Base-by-base conservation (phyloP, 64 coral and sea anemone species). In the Dendrophyllia cribrosa region DNA sequence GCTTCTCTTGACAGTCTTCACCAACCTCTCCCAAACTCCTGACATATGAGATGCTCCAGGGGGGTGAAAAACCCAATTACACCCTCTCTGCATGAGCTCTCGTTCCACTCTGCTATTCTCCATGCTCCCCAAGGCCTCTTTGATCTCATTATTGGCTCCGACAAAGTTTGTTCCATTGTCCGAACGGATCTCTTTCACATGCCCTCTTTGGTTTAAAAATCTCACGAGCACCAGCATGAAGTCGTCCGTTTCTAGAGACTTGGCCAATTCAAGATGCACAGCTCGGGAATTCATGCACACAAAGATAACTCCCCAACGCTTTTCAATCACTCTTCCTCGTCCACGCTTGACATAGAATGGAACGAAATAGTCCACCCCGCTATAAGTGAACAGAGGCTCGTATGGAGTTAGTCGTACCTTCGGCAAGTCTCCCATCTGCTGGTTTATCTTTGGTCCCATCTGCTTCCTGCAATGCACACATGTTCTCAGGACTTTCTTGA, bases 121-220 rank as follows among this genome's bases (percentile, higher is more conserved):
- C 59, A 51, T 68, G 43, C 58, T 21, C 7, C 90, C 10, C 3
- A 95, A 46, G 4, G 60, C 11, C 23, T 91, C 61, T 2, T 22
- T 13, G 6, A 95, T 56, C 65, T 95, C 88, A 19, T 81, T 70
- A 8, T 90, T 88, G 0, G 93, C 88, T 0, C 81, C 88, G 9
- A 95, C 53, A 62, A 95, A 91, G 59, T 91, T 95, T 0, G 75
- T 91, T 22, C 94, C 89, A 58, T 95, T 95, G 59, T 95, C 94
- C 1, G 94, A 95, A 4, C 75, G 62, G 7, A 95, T 10, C 23
- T 88, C 58, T 19, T 60, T 80, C 17, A 86, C 70, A 22, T 77
- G 52, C 2, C 93, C 93, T 45, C 87, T 20, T 51, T 55, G 2
- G 24, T 85, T 86, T 0, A 90, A 70, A 12, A 95, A 89, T 47